Percentiles rank a stretch among this genome's conserved stretches.
phyloP scores from a whole-genome alignment of 92 coral and sea anemone species.

The Phymanthus crucifer region DNA sequence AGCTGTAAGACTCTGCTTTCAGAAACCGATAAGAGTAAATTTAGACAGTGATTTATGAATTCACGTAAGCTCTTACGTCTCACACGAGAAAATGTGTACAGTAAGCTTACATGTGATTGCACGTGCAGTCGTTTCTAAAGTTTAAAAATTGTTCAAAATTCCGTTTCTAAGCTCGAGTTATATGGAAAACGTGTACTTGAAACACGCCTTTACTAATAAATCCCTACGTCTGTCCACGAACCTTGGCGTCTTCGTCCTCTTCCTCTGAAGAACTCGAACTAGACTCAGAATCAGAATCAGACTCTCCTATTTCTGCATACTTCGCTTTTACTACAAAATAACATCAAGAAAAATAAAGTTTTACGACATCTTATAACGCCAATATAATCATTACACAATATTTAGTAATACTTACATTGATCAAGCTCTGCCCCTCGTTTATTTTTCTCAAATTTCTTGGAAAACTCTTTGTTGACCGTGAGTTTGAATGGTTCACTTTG shows the following conservation, averaged over 20 bases:
- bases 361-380: neutral
- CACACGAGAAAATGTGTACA: no score
- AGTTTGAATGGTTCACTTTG: constrained; percentile 58
- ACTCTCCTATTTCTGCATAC: constrained; percentile 64
- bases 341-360: neutral
- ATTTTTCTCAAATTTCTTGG: constrained; percentile 75
- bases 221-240: neutral
- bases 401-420: constrained; percentile 59
- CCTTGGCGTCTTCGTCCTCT: constrained; percentile 96
- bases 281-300: constrained; percentile 18
- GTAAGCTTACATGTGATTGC: no score
- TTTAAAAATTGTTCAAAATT: no score
- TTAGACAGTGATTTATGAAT: no score
- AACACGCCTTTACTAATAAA: neutral
- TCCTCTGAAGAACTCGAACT: constrained; percentile 88
- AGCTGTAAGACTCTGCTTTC: no score
- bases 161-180: no score
- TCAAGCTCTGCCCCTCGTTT: constrained; percentile 87
- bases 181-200: neutral
- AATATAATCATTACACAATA: neutral
- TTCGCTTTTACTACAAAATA: constrained; percentile 75
- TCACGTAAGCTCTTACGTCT: no score
- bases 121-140: no score
- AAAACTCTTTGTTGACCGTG: constrained; percentile 76
- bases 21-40: no score